Base-by-base conservation (phyloP, 2,797 vertebrate species). In the Sebastes trivittatus region DNA sequence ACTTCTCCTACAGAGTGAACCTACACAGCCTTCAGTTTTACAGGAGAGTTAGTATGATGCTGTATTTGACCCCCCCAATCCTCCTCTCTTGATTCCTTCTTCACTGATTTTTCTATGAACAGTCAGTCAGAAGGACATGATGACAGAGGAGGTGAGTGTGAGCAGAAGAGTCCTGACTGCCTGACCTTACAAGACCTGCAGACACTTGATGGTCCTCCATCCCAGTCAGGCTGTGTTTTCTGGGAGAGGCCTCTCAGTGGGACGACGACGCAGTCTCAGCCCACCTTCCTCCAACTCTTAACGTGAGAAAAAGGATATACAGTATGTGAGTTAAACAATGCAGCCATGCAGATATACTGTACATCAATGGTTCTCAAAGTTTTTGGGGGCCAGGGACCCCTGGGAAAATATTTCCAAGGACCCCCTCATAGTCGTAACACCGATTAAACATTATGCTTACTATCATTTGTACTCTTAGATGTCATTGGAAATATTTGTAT, bases 101-200 rank as follows among this genome's bases (percentile, higher is more conserved):
- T 54, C 4, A 7, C 1, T 38, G 16, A n/a, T 34, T 23, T 63
- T 23, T 59, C 3, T 16, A 2, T 49, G 18, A 6, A 9, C 55
- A 90, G 85, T 74, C 83, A 82, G 18, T 79, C 83, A 54, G 79
- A 72, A 25, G 72, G 34, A 81, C 65, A 82, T 88, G 81, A 88
- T 89, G 84, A 92, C 34, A 56, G 27, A 49, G 14, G 46, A 49
- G 3, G 20, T 70, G 62, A 32, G 75, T 92, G 75, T 5, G 75
- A 7, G 2, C 74, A 84, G 70, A 84, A 70, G 61, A 86, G 78
- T 11, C 85, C 88, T 66, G 85, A 83, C 62, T 87, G 77, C n/a
- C 73, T 96, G 18, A 90, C 89, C 58, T 36, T 94, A 83, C 91
- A 95, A 78, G 93, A 96, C 76, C 87, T 95, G 27, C 84, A 76